Evolutionary conservation across 2,797 vertebrate genomes (phyloP), one percentile per base, ranked within the genome.

Genomic region (Gephyroberyx darwinii): DNA sequence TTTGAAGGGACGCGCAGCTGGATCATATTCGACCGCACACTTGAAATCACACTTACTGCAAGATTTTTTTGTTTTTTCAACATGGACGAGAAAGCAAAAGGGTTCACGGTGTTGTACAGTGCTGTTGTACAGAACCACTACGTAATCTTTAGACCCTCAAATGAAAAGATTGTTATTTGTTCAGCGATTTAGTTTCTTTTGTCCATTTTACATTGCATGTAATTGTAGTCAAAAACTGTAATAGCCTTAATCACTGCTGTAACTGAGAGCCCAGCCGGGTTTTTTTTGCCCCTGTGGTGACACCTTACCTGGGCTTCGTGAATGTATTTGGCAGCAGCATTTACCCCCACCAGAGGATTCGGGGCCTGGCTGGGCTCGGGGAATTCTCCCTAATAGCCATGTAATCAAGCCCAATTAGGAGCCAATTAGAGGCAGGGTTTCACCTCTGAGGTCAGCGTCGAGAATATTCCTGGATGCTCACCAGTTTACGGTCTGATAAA

Each of bases 321-420:
- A 86, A 64, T 51, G 68, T 73, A 35, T 85, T 69, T 86, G 85
- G 86, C 79, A 72, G 60, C 57, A 47, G 56, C 17, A 67, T 26
- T 70, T 68, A 61, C 74, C 78, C 82, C 62, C 58, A 20, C 50
- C 50, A 16, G 5, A 51, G 62, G 57, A 19, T 69, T 58, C 1
- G 67, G 26, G 26, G 57, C 66, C 75, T 60, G 52, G 81, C 74
- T 65, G 65, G 59, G 56, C 76, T 74, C 59, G 13, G 14, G 80
- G 58, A 87, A 54, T 78, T 89, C 72, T 17, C 71, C 56, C 43
- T 90, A 92, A 92, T 86, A 81, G 79, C 78, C 30, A 5, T 86
- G 80, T 90, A 93, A 93, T 94, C 80, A 91, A 84, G 71, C 47
- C 76, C 84, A 89, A 91, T 94, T 91, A 91, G 73, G 81, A 89